Base-by-base conservation (phyloP, 2,113 vertebrate genomes). In the Thomomys bottae region DNA sequence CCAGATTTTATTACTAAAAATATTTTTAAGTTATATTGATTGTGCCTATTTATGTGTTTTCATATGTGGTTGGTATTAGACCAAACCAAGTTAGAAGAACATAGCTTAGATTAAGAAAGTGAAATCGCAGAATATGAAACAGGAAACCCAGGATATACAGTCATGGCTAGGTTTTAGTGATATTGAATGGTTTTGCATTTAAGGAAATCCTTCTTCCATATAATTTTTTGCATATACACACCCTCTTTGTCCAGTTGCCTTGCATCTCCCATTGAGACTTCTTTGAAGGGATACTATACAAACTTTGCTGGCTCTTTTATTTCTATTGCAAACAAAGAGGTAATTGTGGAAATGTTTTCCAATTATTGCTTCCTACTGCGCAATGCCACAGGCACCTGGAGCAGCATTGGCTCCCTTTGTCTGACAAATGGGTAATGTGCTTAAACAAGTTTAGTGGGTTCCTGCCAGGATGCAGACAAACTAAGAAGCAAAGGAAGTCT, bases 181-280 rank as follows among this genome's bases (percentile, higher is more conserved):
- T 80, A 34, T 76, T 82, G 71, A 67, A 59, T 78, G 80, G 23
- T 63, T 57, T 76, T 90, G 57, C 90, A 97, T 96, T 78, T 78
- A 96, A 95, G 95, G 95, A 78, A 96, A 97, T 90, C 49, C 81
- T 86, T 96, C 95, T 97, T 95, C 81, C 87, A 94, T 76, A 42
- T 23, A 18, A 34, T 26, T 68, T 61, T 9, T 61, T 54, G 49
- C 49, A 54, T 14, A 54, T 54, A 54, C 49, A 54, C 18, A 54
- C 66, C 87, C 84, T 95, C 95, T 94, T 89, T 84, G 92, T 87
- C 88, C 88, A 88, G 68, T 67, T 45, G 94, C 88, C 70, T 2
- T 0, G 20, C 68, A 87, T 79, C 88, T 92, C 67, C 92, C 96
- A 95, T 40, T 93, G 93, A 93, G 92, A 77, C 42, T 95, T 94